Conservation (phyloP, 2,888 invertebrate species). For the Cancer borealis region DNA sequence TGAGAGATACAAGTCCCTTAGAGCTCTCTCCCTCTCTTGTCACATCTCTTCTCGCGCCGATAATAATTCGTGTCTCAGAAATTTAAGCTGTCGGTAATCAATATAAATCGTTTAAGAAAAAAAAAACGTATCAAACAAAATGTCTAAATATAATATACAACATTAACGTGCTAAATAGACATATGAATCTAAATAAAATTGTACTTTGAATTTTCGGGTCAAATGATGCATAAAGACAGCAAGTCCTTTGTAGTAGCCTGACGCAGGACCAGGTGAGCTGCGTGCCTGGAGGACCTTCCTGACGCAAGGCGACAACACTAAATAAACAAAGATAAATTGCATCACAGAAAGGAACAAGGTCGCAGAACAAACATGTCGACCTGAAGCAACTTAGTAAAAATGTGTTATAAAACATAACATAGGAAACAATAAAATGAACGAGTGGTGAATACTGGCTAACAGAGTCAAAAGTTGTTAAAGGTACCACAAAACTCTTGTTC, state of each 20-base stretch:
- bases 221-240: not conserved
- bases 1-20: conserved; percentile 24
- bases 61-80: not conserved
- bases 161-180: not conserved
- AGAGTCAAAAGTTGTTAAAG: not conserved
- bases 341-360: not conserved
- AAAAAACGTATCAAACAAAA: not conserved
- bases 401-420: not conserved
- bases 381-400: not conserved
- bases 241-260: not conserved
- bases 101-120: not conserved
- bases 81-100: not conserved
- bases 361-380: not conserved
- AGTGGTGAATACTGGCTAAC: not conserved
- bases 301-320: not conserved
- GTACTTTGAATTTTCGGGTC: not conserved
- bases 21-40: conserved; percentile 37
- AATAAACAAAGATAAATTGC: not conserved
- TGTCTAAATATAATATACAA: not conserved
- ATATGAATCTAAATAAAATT: not conserved
- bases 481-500: not conserved
- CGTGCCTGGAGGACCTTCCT: not conserved
- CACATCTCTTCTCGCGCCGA: conserved; percentile 40
- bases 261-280: conserved; percentile 16
- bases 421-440: not conserved